A percentile compares a stretch with the other conserved stretches of the same genome.
These are phyloP conservation scores for Phalanger gymnotis DNA, from an alignment of 2,797 vertebrate species.

Conservation along the genomic window DNA sequence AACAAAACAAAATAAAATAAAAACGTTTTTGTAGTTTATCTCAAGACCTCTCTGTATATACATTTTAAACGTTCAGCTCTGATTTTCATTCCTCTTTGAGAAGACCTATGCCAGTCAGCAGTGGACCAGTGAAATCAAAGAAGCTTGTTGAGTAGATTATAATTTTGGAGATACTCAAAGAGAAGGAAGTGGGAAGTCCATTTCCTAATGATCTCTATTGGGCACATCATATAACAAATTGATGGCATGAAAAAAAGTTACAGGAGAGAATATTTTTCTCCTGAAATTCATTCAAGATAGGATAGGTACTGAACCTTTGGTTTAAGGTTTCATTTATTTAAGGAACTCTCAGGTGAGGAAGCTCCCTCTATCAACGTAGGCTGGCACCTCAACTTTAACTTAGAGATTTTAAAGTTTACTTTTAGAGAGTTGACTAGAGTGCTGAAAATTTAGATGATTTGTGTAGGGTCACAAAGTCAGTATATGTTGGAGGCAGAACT, in stretches of 20 bases:
- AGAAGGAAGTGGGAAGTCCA: neutral
- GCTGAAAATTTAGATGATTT: neutral
- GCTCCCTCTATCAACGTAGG: neutral
- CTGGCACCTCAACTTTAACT: neutral
- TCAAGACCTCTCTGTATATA: neutral
- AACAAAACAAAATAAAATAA: neutral
- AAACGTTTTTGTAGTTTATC: neutral
- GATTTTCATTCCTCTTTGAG: neutral
- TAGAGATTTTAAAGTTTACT: neutral
- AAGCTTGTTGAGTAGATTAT: neutral
- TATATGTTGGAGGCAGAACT: neutral
- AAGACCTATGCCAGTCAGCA: neutral
- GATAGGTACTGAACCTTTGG: neutral
- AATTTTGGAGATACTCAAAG: neutral
- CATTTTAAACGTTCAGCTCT: neutral
- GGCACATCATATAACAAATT: neutral
- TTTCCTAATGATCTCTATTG: neutral
- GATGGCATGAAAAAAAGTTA: neutral
- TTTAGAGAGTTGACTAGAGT: neutral
- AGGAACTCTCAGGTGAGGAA: neutral
- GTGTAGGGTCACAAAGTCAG: neutral
- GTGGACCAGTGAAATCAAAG: neutral
- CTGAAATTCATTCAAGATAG: neutral
- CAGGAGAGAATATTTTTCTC: neutral
- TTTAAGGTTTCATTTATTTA: neutral